Evolutionary conservation across 2,888 invertebrate species (phyloP), one percentile per base, ranked within the genome.

Genomic region (Calameuta idolon): DNA sequence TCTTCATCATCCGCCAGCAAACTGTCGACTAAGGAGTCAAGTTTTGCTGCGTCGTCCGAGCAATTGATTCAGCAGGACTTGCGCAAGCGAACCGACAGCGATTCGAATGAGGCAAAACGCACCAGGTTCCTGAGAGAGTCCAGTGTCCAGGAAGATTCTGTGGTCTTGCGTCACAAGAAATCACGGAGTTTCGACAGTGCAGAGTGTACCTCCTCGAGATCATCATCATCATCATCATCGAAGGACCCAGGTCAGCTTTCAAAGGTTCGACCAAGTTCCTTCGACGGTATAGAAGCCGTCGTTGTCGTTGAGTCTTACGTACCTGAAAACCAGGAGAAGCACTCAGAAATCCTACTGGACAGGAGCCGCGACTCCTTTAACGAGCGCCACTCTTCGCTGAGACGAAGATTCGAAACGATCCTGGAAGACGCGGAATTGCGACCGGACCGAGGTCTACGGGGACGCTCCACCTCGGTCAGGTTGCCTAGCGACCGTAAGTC

Each of bases 391-490:
- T 85, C 83, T 73, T 88, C 86, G 79, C 82, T 88, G 78, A 86
- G 84, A 85, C 88, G 88, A 79, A 88, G 88, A 80, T 88, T 89
- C 80, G 88, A 88, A 78, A 86, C 85, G 35, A 88, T 88, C 78
- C 69, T 82, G 78, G 88, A 88, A 75, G 87, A 88, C 40, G 84
- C 85, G 83, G 89, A 88, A 80, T 80, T 86, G 73, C 85, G 84
- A 83, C 76, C 84, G 71, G 33, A 9, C 15, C 71, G 71, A 69
- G 5, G 33, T 33, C 71, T 69, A 33, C 31, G 33, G 11, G 83
- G 84, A 78, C 76, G 80, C 76, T 68, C 69, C 23, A 77, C 80
- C 73, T 78, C 82, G 80, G 83, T 84, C 81, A 84, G 84, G 79
- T 12, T 69, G 30, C 81, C 78, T 81, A 79, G 85, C 86, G 85